These are phyloP conservation scores for Pipistrellus kuhlii DNA, from an alignment of 2,797 vertebrate genomes.

Conservation along the genomic window DNA sequence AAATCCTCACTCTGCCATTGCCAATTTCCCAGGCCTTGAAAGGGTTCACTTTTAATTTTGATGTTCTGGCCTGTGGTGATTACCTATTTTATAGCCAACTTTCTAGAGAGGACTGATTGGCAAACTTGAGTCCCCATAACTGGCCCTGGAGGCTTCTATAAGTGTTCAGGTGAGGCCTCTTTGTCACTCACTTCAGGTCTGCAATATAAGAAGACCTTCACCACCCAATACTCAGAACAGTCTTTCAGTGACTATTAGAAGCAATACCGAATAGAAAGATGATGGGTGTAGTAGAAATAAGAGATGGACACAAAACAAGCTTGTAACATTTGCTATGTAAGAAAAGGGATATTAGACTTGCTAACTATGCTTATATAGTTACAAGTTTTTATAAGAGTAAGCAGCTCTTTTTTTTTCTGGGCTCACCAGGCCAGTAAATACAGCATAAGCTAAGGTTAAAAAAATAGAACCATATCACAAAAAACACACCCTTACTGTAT, in stretches of 20 bases:
- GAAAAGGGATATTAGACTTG: constrained; percentile 5
- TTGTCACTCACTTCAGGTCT: constrained; percentile 5
- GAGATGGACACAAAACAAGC: constrained; percentile 11
- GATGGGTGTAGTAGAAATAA: background rate
- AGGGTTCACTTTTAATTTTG: constrained; percentile 41
- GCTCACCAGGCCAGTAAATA: constrained; percentile 50
- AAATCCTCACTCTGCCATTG: constrained; percentile 46
- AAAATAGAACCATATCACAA: constrained; percentile 39
- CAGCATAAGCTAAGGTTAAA: constrained; percentile 37
- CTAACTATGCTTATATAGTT: constrained; percentile 25
- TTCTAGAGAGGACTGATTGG: constrained; percentile 57
- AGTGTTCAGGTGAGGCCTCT: background rate
- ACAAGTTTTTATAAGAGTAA: constrained; percentile 61
- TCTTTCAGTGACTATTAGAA: constrained; percentile 44
- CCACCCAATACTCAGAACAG: constrained; percentile 7
- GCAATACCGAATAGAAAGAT: constrained; percentile 26
- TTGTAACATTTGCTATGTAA: constrained; percentile 34
- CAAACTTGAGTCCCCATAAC: constrained; percentile 33
- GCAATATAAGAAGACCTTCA: background rate
- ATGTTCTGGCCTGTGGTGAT: constrained; percentile 6
- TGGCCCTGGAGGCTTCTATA: constrained; percentile 22
- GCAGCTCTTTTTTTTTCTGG: background rate
- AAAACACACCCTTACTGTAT: constrained; percentile 37
- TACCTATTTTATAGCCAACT: constrained; percentile 50
- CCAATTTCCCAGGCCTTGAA: constrained; percentile 57